Percentiles rank a stretch among this genome's conserved stretches.
phyloP scores from a whole-genome alignment of 2,113 vertebrate species.

The Oncorhynchus clarkii region DNA sequence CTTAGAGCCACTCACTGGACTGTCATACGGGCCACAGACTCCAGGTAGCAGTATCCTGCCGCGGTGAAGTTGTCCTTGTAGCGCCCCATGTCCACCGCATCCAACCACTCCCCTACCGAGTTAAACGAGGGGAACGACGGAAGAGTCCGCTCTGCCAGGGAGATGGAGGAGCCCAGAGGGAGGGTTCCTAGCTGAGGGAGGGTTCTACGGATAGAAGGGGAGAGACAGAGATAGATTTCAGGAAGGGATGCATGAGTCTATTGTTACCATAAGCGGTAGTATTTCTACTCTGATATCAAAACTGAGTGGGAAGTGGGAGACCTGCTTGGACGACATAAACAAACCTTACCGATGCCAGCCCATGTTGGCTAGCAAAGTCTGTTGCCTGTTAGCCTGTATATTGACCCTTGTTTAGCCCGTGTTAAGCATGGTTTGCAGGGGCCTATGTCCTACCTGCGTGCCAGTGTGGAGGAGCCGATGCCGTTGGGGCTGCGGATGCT shows the following conservation, averaged over 20 bases:
- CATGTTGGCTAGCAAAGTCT: neutral
- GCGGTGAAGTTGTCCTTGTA: conserved; percentile 95
- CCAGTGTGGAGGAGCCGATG: conserved; percentile 68
- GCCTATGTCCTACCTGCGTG: conserved; percentile 72
- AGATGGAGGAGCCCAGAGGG: conserved; percentile 68
- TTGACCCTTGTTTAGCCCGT: neutral
- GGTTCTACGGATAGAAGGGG: conserved; percentile 67
- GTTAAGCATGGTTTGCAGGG: too few relatives aligned
- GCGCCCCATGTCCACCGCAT: conserved; percentile 88
- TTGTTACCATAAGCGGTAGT: too few relatives aligned
- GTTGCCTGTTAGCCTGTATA: neutral
- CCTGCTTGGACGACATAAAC: too few relatives aligned
- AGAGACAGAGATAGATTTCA: too few relatives aligned
- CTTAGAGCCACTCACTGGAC: conserved; percentile 84
- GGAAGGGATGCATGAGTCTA: too few relatives aligned
- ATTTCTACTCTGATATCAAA: too few relatives aligned
- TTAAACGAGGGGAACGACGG: conserved; percentile 85
- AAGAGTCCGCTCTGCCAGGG: conserved; percentile 79
- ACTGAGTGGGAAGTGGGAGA: too few relatives aligned
- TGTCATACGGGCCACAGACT: conserved; percentile 90
- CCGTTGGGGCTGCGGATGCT: conserved; percentile 83
- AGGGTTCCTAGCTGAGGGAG: conserved; percentile 28
- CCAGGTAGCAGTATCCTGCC: conserved; percentile 89
- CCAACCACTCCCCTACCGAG: conserved; percentile 93
- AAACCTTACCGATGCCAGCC: too few relatives aligned